Base-by-base conservation (phyloP, 1,140 invertebrate genomes). In the Euborellia annulipes region DNA sequence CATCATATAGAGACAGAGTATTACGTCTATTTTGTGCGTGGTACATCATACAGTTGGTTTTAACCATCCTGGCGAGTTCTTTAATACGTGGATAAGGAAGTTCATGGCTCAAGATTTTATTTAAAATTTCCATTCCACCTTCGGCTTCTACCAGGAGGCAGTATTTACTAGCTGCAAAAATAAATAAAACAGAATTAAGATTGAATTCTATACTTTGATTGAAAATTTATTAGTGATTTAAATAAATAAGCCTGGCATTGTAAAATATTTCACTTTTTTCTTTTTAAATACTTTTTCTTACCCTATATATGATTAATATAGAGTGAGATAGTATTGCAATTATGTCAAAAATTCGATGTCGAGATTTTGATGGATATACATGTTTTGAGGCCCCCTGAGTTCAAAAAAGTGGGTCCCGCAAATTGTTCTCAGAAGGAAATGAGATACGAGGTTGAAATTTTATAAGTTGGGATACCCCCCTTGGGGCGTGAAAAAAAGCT, bases 91-190 rank as follows among this genome's bases (percentile, higher is more conserved):
- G 51, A 54, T 81, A 77, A 0, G 78, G 73, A 46, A 61, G 60
- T 14, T 68, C 65, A 60, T 78, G 68, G 3, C 62, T 56, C 7
- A 85, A 65, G 8, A 95, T 60, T 37, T 76, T 69, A 41, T 76
- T 64, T 3, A 96, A 63, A 22, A 90, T 66, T 36, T 71, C 63
- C 34, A 91, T 58, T 1, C 92, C 93, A 43, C 82, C 82, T 69
- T 96, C 92, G 39, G 76, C 69, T 52, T 84, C 77, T 9, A 97
- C 74, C 52, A 95, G 68, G 42, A 67, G 66, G 62, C 90, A 96
- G 63, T 96, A 97, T 65, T 94, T 96, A 14, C 81, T 75, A 27
- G 88, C 81, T 82, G 63, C 49, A 71, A 67, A 48, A 34, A 50
- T 36, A 54, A 49, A 48, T 47, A 52, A 50, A 47, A 51, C 21